A percentile compares a stretch with the other conserved stretches of the same genome.
Evolutionary conservation across 2,888 invertebrate species (phyloP).

Genomic region (Polydrusus pterygomalis): DNA sequence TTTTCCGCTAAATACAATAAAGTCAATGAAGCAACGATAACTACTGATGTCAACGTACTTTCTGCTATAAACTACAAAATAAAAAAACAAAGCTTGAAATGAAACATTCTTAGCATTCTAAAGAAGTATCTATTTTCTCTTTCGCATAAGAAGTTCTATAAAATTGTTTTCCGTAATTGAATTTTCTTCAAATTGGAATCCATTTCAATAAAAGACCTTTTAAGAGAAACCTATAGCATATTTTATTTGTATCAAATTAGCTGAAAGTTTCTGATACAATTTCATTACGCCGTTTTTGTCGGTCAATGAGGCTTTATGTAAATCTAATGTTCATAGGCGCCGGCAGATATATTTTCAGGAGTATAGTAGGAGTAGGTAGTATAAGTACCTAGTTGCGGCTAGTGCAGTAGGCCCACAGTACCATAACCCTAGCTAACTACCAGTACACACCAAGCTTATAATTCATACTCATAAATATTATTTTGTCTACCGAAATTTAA

Average conservation of each 20-base stretch:
- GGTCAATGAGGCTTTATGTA: neutral
- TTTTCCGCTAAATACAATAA: no score
- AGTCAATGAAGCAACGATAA: no score
- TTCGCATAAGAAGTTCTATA: neutral
- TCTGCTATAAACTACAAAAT: no score
- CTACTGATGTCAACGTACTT: no score
- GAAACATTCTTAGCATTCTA: conserved; percentile 2
- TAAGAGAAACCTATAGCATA: conserved; percentile 6
- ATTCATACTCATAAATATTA: no score
- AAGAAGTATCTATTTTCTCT: neutral
- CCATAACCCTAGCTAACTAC: no score
- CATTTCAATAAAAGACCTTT: conserved; percentile 8
- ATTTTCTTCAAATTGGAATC: conserved; percentile 19
- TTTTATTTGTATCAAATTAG: conserved; percentile 24
- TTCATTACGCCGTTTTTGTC: neutral
- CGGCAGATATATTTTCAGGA: neutral
- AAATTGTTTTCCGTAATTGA: conserved; percentile 18
- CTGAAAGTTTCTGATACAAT: conserved; percentile 14
- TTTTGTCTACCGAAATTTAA: no score
- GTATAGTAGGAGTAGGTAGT: neutral
- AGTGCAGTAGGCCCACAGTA: no score
- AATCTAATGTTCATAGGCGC: neutral
- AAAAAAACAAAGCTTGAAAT: neutral
- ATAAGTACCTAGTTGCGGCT: no score
- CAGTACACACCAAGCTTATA: no score